Conservation (phyloP, 2,797 vertebrate species). For the Remorina albescens region DNA sequence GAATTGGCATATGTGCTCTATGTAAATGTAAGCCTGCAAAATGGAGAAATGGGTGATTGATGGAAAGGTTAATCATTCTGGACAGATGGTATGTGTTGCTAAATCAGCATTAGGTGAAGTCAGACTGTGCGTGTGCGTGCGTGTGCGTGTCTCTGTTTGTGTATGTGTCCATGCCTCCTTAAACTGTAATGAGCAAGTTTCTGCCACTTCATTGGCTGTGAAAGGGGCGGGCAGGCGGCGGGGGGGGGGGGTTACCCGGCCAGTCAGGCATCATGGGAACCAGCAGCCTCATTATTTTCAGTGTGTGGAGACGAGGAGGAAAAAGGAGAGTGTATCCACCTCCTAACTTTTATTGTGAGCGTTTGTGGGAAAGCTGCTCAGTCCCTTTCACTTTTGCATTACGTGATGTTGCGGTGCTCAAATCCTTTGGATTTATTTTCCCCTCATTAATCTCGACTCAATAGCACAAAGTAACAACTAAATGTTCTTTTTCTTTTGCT, state of each 20-base stretch:
- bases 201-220: slow-evolving; percentile 42
- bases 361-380: slow-evolving; percentile 22
- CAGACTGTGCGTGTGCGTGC: slow-evolving; percentile 33
- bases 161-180: slow-evolving; percentile 38
- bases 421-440: no score
- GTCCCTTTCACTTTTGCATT: no score
- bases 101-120: slow-evolving; percentile 71
- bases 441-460: no score
- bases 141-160: slow-evolving; percentile 16
- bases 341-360: slow-evolving; percentile 17
- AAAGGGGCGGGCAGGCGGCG: no score
- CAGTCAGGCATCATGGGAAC: slow-evolving; percentile 57
- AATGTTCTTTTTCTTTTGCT: no score
- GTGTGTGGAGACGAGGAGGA: not conserved
- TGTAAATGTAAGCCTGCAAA: slow-evolving; percentile 57
- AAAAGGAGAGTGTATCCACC: slow-evolving; percentile 2
- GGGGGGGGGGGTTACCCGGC: slow-evolving; percentile 12
- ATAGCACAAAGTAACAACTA: no score
- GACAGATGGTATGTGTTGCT: slow-evolving; percentile 76
- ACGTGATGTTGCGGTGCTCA: no score
- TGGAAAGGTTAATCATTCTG: slow-evolving; percentile 79
- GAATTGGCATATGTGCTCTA: slow-evolving; percentile 15
- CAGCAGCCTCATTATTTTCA: slow-evolving; percentile 63
- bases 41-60: slow-evolving; percentile 70
- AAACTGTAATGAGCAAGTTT: slow-evolving; percentile 60